Base-by-base conservation (phyloP, 1,140 invertebrate genomes). In the Tyrophagus putrescentiae region DNA sequence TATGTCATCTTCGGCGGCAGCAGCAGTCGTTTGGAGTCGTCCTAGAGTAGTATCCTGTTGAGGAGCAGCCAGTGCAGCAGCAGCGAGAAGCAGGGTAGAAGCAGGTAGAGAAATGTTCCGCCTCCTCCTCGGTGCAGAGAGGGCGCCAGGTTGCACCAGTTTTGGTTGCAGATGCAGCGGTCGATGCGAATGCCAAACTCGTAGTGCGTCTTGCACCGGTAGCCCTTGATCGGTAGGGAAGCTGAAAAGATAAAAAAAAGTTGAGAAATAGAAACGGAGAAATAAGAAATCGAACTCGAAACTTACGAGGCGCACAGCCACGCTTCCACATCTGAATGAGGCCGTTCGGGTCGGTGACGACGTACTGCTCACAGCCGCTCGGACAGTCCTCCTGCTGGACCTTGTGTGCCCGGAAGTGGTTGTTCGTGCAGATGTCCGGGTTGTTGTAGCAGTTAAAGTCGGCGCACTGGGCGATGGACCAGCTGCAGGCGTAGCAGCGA, bases 371-470 rank as follows among this genome's bases (percentile, higher is more conserved):
- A 61, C 62, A 64, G 16, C 62, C 62, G 29, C 34, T 36, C 32
- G 59, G 48, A 64, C 62, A 64, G 11, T 64, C 59, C 1, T 23
- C 48, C 18, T 36, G 31, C 25, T 56, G 59, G 21, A 60, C 52
- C 29, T 48, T 21, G 18, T 25, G 5, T 18, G 60, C 31, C 23
- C 11, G 57, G 31, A 64, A 64, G 48, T 57, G 42, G 9, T 53
- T 62, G 3, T 63, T 64, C 18, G 63, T 64, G 29, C 62, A 64
- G 48, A 53, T 50, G 23, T 64, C 62, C 2, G 62, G 62, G 41
- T 63, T 53, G 39, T 64, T 64, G 41, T 64, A 62, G 29, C 62
- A 64, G 44, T 64, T 60, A 6, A 61, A 48, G 58, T 62, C 56
- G 1, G 29, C 11, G 23, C 61, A 62, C 23, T 45, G 41, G 18